Evolutionary conservation across 2,888 invertebrate genomes (phyloP), one percentile per base, ranked within the genome.

Genomic region (Thymelicus lineola): DNA sequence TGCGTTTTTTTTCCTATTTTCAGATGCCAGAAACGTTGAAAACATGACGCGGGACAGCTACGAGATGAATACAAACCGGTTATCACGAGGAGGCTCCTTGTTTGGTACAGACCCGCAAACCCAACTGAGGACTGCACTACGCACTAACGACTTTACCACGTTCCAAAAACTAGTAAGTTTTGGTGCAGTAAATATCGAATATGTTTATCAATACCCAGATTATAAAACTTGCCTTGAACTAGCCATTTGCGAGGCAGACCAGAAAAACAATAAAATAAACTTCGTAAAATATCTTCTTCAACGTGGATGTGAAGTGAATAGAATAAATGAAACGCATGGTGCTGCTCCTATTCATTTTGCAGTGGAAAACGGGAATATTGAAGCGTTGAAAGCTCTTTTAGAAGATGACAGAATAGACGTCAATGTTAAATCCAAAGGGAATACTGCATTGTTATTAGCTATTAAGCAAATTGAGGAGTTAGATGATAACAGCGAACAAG

Each of bases 321-420:
- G 86, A 76, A 79, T 95, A 0, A 95, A 95, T 80, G 89, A 90
- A 73, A 90, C 89, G 2, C 93, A 95, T 66, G 90, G 94, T 15
- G 94, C 94, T 73, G 95, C 95, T n/a, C 95, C 96, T 0, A 89
- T 96, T 73, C 96, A 96, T 84, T 95, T 95, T 72, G 96, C 96
- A 4, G 93, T 95, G 0, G 94, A 95, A 79, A 90, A 87, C 61
- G 94, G 94, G 20, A 93, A 94, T 73, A 81, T 88, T 6, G 89
- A 91, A 55, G 93, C 93, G 9, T 78, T 96, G 57, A 82, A 86
- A 72, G 82, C 83, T 0, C 80, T 96, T 15, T 75, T 95, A 36
- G 89, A 93, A 59, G 88, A 91, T 71, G 88, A 91, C 28, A 82
- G 88, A 71, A 92, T 93, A 59, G 90, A 95, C 72, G 87, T 95